Evolutionary conservation across 30 jellyfish, hydroid and myxozoan genomes (phyloP).

Genomic region (Pseudorhiza aurosa): DNA sequence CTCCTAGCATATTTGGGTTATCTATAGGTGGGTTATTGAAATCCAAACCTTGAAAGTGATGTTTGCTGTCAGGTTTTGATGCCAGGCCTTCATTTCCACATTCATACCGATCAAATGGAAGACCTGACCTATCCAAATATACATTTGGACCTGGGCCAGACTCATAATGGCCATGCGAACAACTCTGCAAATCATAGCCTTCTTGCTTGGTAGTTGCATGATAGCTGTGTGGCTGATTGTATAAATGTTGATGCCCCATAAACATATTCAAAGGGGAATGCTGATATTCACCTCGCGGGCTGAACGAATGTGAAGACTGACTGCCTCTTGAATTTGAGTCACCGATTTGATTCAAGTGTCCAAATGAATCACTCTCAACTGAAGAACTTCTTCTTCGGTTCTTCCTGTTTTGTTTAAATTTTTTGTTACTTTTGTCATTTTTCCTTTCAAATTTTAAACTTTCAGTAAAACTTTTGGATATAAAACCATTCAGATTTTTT

Average conservation of each 20-base stretch:
- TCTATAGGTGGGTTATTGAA: slow-evolving; percentile 59
- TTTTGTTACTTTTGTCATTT: not conserved
- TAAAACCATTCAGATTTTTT: not conserved
- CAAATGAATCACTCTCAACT: not conserved
- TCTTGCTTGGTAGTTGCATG: too few species aligned
- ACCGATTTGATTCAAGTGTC: not conserved
- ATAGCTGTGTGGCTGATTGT: not conserved
- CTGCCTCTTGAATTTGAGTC: not conserved
- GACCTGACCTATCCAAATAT: not conserved
- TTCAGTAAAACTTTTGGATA: slow-evolving; percentile 13
- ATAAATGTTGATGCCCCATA: not conserved
- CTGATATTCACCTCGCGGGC: not conserved
- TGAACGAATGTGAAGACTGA: not conserved
- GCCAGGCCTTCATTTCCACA: not conserved
- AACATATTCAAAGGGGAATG: not conserved
- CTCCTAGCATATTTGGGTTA: slow-evolving; percentile 1
- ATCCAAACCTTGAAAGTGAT: slow-evolving; percentile 38
- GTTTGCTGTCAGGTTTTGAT: not conserved
- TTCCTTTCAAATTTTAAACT: not conserved
- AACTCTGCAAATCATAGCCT: not conserved
- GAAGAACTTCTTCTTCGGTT: not conserved
- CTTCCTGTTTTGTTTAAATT: not conserved
- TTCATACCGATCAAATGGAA: not conserved
- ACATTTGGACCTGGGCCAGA: not conserved
- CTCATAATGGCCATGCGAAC: not conserved